phyloP scores from a whole-genome alignment of 2,113 vertebrate species.

The Corythoichthys haematopterus region DNA sequence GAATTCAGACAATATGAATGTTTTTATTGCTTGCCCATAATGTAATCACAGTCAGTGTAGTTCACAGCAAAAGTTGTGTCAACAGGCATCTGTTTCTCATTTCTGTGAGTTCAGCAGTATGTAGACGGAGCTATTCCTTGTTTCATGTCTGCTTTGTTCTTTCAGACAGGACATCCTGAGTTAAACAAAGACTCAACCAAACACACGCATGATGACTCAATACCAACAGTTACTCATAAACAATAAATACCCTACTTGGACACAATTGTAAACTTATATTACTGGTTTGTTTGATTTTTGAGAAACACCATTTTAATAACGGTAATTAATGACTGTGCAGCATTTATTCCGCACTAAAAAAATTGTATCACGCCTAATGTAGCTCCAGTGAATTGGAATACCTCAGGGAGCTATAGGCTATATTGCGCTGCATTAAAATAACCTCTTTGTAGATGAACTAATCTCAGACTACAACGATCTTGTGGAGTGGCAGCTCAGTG shows the following conservation, averaged over 20 bases:
- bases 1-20: constrained; percentile 9
- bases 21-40: constrained; percentile 1
- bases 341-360: too few species aligned
- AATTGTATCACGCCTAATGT: too few species aligned
- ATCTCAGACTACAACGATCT: too few species aligned
- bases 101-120: constrained; percentile 22
- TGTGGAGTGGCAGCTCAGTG: too few species aligned
- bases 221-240: constrained; percentile 10
- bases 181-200: constrained; percentile 49
- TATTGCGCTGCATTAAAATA: too few species aligned
- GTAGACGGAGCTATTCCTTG: constrained; percentile 33
- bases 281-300: neutral
- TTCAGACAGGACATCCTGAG: constrained; percentile 61
- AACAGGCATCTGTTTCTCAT: constrained; percentile 49
- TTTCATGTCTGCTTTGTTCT: constrained; percentile 47
- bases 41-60: constrained; percentile 6
- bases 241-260: neutral
- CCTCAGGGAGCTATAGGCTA: too few species aligned
- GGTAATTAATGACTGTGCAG: too few species aligned
- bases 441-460: too few species aligned
- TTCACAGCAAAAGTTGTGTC: constrained; percentile 28
- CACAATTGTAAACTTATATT: constrained; percentile 8
- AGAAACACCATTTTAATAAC: too few species aligned
- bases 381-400: too few species aligned
- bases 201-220: constrained; percentile 14